These are phyloP conservation scores for Penaeus japonicus DNA, from an alignment of 1,140 invertebrate species.

Conservation along the genomic window DNA sequence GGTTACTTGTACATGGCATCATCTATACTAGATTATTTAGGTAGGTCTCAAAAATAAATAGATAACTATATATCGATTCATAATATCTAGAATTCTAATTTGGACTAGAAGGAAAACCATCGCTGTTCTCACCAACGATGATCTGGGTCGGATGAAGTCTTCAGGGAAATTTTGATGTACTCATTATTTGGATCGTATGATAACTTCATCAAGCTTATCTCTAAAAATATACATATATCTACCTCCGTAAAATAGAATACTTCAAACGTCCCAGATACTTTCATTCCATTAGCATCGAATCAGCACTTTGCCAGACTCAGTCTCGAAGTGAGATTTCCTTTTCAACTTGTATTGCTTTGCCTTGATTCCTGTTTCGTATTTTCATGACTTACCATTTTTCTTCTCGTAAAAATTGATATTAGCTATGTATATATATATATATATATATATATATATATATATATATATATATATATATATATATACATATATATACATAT, in stretches of 20 bases:
- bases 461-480: not conserved
- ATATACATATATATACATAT: not conserved
- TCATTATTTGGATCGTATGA: too few relatives aligned
- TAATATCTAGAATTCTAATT: not conserved
- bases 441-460: slow-evolving; percentile 2
- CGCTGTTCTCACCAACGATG: too few relatives aligned
- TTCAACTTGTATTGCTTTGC: not conserved
- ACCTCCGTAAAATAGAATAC: too few relatives aligned
- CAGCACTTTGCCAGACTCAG: too few relatives aligned
- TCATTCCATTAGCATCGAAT: too few relatives aligned
- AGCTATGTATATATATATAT: not conserved
- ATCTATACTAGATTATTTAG: not conserved
- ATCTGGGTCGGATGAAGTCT: too few relatives aligned
- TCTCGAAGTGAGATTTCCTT: too few relatives aligned
- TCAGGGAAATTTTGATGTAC: too few relatives aligned
- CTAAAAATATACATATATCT: too few relatives aligned
- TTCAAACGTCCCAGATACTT: too few relatives aligned
- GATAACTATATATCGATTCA: not conserved
- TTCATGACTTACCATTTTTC: not conserved
- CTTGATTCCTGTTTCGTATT: not conserved
- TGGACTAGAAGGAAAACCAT: too few relatives aligned
- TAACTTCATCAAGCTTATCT: too few relatives aligned
- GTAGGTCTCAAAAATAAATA: not conserved
- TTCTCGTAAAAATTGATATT: not conserved
- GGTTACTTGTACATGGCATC: not conserved